Evolutionary conservation across 2,113 vertebrate species (phyloP), one percentile per base, ranked within the genome.

Genomic region (Microtus ochrogaster): DNA sequence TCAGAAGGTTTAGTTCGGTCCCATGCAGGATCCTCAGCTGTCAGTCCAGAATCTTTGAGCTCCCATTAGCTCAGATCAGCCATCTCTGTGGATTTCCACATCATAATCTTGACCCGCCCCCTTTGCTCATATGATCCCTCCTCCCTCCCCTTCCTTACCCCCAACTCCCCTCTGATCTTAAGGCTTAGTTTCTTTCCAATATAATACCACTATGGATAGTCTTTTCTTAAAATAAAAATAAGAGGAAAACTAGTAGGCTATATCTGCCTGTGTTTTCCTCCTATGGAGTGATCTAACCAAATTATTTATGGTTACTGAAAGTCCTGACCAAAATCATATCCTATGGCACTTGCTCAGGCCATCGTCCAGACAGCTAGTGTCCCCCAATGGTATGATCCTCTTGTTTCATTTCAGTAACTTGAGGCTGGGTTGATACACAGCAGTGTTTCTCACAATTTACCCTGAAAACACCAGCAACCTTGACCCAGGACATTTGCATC

Each of bases 331-430:
- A 94, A 85, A 92, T 73, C 70, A 92, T 52, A 86, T 92, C 33
- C 26, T 21, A 3, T 52, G 41, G 81, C 52, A 61, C 14, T 47
- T 73, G 19, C n/a, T 73, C 11, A 87, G 90, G 55, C 5, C 10
- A 88, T n/a, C 39, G 11, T 82, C 85, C 65, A 92, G 76, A 3
- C 24, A 90, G 28, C 17, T 33, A 68, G 33, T 19, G 36, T 82
- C 47, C 24, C 3, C 10, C 83, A 89, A 90, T 55, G 28, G 12
- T 72, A 55, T 22, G 74, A 77, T 12, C 76, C 63, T 73, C 24
- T 79, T 95, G 28, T 90, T 49, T 83, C 84, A 24, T n/a, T 78
- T 85, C 61, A n/a, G 52, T 74, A 90, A 93, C 73, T 19, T 39
- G 22, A 93, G n/a, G 66, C 30, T 86, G n/a, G 36, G 44, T 36